These are phyloP conservation scores for Chaetorhynchus papuensis DNA, from an alignment of 2,113 vertebrate genomes.

Conservation along the genomic window DNA sequence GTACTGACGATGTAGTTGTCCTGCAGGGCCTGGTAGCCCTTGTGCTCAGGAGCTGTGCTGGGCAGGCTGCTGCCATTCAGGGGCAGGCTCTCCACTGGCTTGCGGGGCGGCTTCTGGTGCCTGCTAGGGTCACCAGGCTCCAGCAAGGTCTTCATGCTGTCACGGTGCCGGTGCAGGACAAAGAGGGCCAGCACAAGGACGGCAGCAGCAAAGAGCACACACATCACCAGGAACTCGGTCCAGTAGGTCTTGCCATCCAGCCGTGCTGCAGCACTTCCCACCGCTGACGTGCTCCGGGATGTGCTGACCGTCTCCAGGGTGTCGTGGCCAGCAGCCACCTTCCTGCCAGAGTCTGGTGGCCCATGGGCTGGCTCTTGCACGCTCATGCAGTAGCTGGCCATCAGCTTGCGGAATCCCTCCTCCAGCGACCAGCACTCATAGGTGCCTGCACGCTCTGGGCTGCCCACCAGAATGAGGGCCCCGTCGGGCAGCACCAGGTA, in stretches of 20 bases:
- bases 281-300: slow-evolving; percentile 63
- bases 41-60: slow-evolving; percentile 77
- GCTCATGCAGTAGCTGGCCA: slow-evolving; percentile 87
- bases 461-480: slow-evolving; percentile 86
- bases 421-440: slow-evolving; percentile 95
- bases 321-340: not conserved
- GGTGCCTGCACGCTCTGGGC: slow-evolving; percentile 73
- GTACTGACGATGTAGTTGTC: slow-evolving; percentile 85
- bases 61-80: slow-evolving; percentile 82
- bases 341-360: fast-evolving
- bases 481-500: slow-evolving; percentile 82
- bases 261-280: slow-evolving; percentile 35
- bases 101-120: slow-evolving; percentile 80
- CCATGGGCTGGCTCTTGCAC: not conserved
- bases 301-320: slow-evolving; percentile 62
- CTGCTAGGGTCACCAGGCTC: slow-evolving; percentile 79
- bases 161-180: slow-evolving; percentile 81
- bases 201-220: slow-evolving; percentile 75
- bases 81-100: slow-evolving; percentile 83
- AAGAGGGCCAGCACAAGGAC: slow-evolving; percentile 80
- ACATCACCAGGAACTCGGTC: slow-evolving; percentile 92
- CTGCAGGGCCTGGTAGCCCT: slow-evolving; percentile 91
- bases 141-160: slow-evolving; percentile 86
- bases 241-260: slow-evolving; percentile 86
- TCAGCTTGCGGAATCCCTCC: slow-evolving; percentile 84